A percentile compares a stretch with the other conserved stretches of the same genome.
These are phyloP conservation scores for Mythimna vitellina DNA, from an alignment of 2,888 invertebrate species.

Conservation along the genomic window DNA sequence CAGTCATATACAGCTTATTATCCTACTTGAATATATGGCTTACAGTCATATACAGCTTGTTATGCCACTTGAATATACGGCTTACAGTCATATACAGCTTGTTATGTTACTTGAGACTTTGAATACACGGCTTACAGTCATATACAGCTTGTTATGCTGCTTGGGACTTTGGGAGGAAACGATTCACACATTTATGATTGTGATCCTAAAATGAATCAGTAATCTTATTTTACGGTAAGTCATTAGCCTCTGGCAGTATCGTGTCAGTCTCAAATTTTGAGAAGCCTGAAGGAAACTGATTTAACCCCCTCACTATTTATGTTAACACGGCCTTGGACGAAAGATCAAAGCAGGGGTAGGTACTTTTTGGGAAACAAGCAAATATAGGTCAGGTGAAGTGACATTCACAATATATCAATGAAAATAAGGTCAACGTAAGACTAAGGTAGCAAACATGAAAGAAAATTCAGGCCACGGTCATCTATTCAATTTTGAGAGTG, in stretches of 20 bases:
- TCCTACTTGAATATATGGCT: too few species aligned
- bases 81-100: too few species aligned
- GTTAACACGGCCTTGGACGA: neutral
- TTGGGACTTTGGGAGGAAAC: too few species aligned
- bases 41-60: too few species aligned
- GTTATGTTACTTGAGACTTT: too few species aligned
- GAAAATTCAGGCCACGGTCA: conserved; percentile 37
- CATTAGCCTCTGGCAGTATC: neutral
- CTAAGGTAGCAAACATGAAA: conserved; percentile 26
- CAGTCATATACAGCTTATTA: too few species aligned
- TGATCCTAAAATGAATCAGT: neutral
- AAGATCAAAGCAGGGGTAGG: conserved; percentile 26
- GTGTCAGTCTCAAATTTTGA: too few species aligned
- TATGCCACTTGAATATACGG: too few species aligned
- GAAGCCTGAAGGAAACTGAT: too few species aligned
- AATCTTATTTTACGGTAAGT: neutral
- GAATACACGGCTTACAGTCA: too few species aligned
- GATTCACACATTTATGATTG: too few species aligned
- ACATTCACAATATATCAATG: conserved; percentile 31
- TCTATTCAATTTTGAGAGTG: conserved; percentile 19
- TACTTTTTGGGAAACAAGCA: neutral
- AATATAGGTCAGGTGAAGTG: conserved; percentile 15
- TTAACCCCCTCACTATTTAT: neutral
- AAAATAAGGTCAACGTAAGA: conserved; percentile 46
- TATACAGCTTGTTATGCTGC: too few species aligned